Evolutionary conservation across 2,113 vertebrate species (phyloP), one percentile per base, ranked within the genome.

Genomic region (Nycticorax nycticorax): DNA sequence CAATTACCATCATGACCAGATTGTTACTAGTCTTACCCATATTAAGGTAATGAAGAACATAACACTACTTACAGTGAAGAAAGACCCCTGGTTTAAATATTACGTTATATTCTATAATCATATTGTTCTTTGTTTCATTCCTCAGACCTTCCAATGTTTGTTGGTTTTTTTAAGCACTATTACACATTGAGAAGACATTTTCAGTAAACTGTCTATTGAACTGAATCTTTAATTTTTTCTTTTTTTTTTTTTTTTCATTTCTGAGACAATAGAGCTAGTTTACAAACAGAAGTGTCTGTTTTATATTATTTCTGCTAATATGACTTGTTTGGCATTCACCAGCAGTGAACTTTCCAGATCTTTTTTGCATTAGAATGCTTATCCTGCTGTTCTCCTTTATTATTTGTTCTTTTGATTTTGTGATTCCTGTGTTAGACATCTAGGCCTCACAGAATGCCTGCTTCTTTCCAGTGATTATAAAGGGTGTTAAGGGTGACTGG

Each of bases 1-100:
- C 13, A 8, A 16, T 53, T 76, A 37, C 7, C n/a, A 18, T 39
- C 15, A 59, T 30, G 35, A 28, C 23, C 7, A 43, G 30, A 32
- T 5, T n/a, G 30, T 50, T 81, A 32, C 6, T 53, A 55, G 48
- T 7, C 32, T 77, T 81, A 37, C 47, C 12, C 24, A 20, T 60
- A 74, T 41, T 68, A 43, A 89, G n/a, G 32, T 4, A 50, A 3
- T 35, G 63, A 89, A 56, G 30, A 72, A 72, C 24, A 33, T 32
- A 48, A 15, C 10, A 48, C 15, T 41, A 73, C 76, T 76, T 47
- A 32, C n/a, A 26, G 8, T 45, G 27, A 86, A 37, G 23, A 66
- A 35, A 28, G 10, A 48, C 5, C 2, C 26, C 4, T 39, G 16
- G 3, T n/a, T n/a, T n/a, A n/a, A n/a, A n/a, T n/a, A n/a, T n/a